These are phyloP conservation scores for Eupelmus urozonus DNA, from an alignment of 2,888 invertebrate genomes.

Conservation along the genomic window DNA sequence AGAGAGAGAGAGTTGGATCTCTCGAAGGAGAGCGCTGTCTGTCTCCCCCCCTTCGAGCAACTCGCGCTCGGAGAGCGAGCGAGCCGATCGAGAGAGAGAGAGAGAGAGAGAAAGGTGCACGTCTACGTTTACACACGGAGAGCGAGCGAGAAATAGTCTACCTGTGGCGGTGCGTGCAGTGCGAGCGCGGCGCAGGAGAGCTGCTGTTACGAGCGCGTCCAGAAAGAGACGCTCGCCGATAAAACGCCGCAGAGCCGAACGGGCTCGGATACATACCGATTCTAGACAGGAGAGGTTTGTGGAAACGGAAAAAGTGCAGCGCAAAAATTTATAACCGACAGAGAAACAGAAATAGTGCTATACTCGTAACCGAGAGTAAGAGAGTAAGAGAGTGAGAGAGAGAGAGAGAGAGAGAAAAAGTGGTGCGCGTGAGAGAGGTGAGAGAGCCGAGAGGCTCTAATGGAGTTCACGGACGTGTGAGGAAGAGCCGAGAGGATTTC, in stretches of 20 bases:
- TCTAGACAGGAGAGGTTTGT: no score
- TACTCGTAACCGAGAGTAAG: background rate
- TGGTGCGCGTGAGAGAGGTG: constrained; percentile 25
- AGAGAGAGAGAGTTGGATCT: background rate
- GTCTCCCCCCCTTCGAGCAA: background rate
- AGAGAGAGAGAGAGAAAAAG: background rate
- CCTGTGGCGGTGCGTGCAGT: background rate
- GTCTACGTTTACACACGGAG: background rate
- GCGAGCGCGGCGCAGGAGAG: background rate
- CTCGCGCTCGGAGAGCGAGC: background rate
- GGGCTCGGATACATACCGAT: no score
- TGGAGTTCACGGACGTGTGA: constrained; percentile 53
- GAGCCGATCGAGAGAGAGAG: constrained; percentile 30
- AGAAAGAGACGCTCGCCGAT: no score
- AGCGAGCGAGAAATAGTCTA: background rate
- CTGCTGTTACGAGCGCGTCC: no score
- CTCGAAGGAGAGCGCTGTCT: background rate
- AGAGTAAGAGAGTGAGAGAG: constrained; percentile 8
- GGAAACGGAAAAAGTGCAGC: no score
- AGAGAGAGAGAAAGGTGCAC: constrained; percentile 14
- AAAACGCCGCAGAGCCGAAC: no score
- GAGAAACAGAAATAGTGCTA: no score
- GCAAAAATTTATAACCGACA: no score
- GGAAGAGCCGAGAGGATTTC: constrained; percentile 16
- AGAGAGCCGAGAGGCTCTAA: constrained; percentile 17